Conservation (phyloP, 37 sponge, comb jelly and placozoan genomes). For the Haliclona indistincta region DNA sequence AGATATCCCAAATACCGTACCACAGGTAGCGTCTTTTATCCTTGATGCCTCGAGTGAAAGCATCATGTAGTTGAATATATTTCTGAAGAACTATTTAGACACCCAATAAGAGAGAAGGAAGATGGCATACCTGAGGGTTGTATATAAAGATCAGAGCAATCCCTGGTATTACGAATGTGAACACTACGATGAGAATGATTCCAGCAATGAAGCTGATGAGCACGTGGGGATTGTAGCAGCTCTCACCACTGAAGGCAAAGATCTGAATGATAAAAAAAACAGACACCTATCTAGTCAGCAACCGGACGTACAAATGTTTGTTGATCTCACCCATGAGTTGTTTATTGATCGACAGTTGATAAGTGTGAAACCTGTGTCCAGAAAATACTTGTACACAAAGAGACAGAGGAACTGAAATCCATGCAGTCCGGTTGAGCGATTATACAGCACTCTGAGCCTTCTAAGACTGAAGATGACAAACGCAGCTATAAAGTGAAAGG, state of each 20-base stretch:
- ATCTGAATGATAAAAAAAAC: background rate
- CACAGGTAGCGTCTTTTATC: slow-evolving; percentile 35
- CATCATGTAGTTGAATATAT: slow-evolving; percentile 27
- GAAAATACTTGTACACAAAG: slow-evolving; percentile 50
- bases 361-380: slow-evolving; percentile 35
- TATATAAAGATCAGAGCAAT: background rate
- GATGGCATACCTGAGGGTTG: background rate
- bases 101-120: background rate
- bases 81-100: slow-evolving; percentile 17
- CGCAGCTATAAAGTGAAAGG: background rate
- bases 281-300: background rate
- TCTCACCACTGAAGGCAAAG: background rate
- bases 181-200: background rate
- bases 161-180: background rate
- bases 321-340: background rate
- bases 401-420: slow-evolving; percentile 30
- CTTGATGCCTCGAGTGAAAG: slow-evolving; percentile 55
- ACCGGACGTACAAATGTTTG: background rate
- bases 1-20: slow-evolving; percentile 66
- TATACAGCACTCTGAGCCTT: background rate
- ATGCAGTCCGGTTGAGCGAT: slow-evolving; percentile 23
- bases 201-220: background rate
- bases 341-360: slow-evolving; percentile 22
- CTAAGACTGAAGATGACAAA: slow-evolving; percentile 19
- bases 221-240: background rate